phyloP scores from a whole-genome alignment of 2,113 vertebrate species.

The Prietella phreatophila region DNA sequence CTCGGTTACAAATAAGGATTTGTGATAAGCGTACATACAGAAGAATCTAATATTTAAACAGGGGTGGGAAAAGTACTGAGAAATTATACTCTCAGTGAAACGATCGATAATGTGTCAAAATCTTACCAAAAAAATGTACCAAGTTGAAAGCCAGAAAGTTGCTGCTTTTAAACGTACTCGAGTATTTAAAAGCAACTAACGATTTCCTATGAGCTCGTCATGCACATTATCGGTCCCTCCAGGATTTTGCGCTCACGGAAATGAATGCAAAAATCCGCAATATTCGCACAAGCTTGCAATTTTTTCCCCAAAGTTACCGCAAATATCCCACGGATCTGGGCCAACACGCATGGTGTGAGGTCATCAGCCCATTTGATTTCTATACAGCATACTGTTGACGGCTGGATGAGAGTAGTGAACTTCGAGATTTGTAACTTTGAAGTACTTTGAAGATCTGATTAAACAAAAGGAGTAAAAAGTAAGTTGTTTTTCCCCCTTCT shows the following conservation, averaged over 20 bases:
- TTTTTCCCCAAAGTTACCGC: too few relatives aligned
- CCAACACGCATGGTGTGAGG: too few relatives aligned
- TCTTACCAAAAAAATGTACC: neutral
- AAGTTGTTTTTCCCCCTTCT: neutral
- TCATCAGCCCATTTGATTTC: neutral
- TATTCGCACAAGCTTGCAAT: too few relatives aligned
- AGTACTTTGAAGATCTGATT: neutral
- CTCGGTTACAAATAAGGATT: neutral
- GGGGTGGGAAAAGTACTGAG: neutral
- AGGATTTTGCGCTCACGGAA: too few relatives aligned
- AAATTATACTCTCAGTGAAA: neutral
- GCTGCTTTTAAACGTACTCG: neutral
- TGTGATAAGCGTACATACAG: neutral
- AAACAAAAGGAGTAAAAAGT: neutral
- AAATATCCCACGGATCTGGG: too few relatives aligned
- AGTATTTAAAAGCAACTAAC: neutral
- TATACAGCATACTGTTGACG: neutral
- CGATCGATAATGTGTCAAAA: neutral
- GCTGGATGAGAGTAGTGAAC: neutral
- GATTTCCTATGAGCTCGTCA: neutral
- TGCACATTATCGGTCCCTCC: too few relatives aligned
- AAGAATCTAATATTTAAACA: neutral
- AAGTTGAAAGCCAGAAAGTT: neutral
- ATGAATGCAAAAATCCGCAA: too few relatives aligned
- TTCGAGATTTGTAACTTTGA: neutral